Percentiles rank a stretch among this genome's conserved stretches.
These are phyloP conservation scores for Nannospalax galili DNA, from an alignment of 2,113 vertebrate genomes.

Conservation along the genomic window DNA sequence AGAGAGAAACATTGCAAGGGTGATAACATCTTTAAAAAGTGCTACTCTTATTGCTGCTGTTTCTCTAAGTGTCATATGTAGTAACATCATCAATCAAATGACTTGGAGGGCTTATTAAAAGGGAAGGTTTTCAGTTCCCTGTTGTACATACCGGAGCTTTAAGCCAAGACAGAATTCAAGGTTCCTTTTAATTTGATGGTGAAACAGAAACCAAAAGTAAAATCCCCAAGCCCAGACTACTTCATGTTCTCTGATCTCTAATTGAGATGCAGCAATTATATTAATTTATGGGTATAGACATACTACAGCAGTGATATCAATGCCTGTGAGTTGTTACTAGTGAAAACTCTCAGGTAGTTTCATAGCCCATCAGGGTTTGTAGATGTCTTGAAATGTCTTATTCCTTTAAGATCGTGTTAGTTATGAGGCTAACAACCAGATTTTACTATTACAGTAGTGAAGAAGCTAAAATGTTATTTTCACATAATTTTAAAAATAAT, in stretches of 20 bases:
- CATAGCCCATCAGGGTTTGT: background rate
- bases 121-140: background rate
- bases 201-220: background rate
- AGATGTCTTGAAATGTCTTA: background rate
- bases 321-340: background rate
- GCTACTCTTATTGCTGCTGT: rapidly evolving
- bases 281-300: background rate
- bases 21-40: background rate
- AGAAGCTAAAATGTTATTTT: background rate
- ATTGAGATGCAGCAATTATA: constrained; percentile 13
- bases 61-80: background rate
- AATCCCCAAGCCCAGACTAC: background rate
- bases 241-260: constrained; percentile 15
- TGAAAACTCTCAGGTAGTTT: constrained; percentile 27
- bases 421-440: background rate
- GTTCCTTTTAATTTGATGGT: constrained; percentile 19
- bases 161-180: background rate
- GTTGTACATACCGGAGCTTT: background rate
- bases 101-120: background rate
- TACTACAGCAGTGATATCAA: background rate
- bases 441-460: background rate
- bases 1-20: background rate
- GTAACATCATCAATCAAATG: background rate
- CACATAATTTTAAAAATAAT: background rate
- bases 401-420: background rate